Evolutionary conservation across 2,888 invertebrate genomes (phyloP).

Genomic region (Campaea margaritaria): DNA sequence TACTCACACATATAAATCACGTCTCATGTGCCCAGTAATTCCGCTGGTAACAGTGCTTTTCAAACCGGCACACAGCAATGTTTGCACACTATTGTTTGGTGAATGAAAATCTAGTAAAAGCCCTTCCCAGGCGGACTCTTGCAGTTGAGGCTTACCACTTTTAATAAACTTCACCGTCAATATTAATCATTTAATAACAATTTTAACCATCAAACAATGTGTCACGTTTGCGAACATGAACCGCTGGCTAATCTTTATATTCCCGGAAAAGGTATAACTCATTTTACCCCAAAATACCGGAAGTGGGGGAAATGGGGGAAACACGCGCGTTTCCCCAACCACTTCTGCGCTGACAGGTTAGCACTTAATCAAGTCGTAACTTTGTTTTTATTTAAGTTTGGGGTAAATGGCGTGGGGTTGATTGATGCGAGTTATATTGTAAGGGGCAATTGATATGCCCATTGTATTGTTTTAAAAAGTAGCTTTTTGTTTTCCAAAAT

Average conservation of each 20-base stretch:
- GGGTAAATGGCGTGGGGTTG: conserved; percentile 31
- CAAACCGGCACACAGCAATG: too few species aligned
- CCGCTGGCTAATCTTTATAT: conserved; percentile 39
- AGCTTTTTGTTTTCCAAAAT: too few species aligned
- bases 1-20: too few species aligned
- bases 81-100: too few species aligned
- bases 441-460: conserved; percentile 1
- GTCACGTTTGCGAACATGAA: conserved; percentile 26
- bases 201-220: conserved; percentile 30
- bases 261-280: conserved; percentile 39
- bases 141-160: too few species aligned
- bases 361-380: conserved; percentile 40
- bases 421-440: conserved; percentile 21
- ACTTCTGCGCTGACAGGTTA: conserved; percentile 37
- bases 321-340: conserved; percentile 39
- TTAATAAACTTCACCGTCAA: conserved; percentile 15
- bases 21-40: too few species aligned
- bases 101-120: too few species aligned
- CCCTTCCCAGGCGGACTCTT: too few species aligned
- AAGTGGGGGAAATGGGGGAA: conserved; percentile 30
- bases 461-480: background rate
- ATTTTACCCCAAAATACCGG: conserved; percentile 40
- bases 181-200: conserved; percentile 42
- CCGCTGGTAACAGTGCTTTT: too few species aligned
- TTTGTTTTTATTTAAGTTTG: conserved; percentile 42